Base-by-base conservation (phyloP, 1,140 invertebrate genomes). In the Anastrepha obliqua region DNA sequence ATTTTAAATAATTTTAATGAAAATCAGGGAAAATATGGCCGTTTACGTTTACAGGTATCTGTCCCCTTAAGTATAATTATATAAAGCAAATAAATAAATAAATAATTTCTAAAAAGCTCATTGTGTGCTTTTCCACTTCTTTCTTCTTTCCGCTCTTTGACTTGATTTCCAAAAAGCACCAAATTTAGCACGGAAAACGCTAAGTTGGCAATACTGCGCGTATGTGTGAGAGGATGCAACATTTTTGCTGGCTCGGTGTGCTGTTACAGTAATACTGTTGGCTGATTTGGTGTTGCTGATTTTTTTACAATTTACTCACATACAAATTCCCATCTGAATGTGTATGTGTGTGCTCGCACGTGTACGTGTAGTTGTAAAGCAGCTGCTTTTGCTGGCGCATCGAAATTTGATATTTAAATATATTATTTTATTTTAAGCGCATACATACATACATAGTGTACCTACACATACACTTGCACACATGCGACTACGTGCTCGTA, bases 321-420 rank as follows among this genome's bases (percentile, higher is more conserved):
- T 62, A 62, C 11, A 62, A 13, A 62, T 13, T 62, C 7, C 4
- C 2, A 55, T 20, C 1, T 55, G 8, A 11, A 81, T 29, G 9
- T 29, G 55, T 1, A 39, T 58, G 11, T 74, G 20, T 74, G 9
- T 62, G 60, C 0, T 4, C 15, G 60, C 60, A 62, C 1, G 60
- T 42, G 7, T 42, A 20, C 29, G 29, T 20, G 39, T 70, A 42
- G 11, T 55, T 55, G 47, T 29, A 81, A 55, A 81, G 74, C 74
- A 81, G 74, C 74, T 81, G 74, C 74, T 81, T 51, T 55, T 81
- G 74, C 74, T 51, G 51, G 6, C 74, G 44, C 44, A 81, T 44
- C 74, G 74, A 47, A 81, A 81, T 81, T 81, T 55, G 74, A 81
- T 81, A 81, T 81, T 81, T 55, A 81, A 81, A 81, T 81, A 55